phyloP scores from a whole-genome alignment of 2,888 invertebrate genomes.

The Leptopilina myrica region DNA sequence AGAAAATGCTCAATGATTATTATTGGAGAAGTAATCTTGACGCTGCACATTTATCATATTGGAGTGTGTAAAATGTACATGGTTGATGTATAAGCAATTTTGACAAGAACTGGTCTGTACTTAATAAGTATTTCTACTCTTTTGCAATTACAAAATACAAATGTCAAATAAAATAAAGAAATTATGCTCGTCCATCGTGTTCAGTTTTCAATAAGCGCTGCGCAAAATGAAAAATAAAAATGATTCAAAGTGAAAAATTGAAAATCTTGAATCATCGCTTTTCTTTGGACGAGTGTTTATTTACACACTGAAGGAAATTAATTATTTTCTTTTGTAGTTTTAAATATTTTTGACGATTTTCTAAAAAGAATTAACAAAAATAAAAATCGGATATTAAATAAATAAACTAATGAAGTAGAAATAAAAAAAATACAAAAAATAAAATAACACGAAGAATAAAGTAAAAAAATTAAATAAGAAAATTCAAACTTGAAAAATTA shows the following conservation, averaged over 20 bases:
- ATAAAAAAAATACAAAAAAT: too few species aligned
- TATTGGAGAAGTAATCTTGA: constrained; percentile 30
- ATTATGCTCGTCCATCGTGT: constrained; percentile 18
- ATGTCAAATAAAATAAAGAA: constrained; percentile 37
- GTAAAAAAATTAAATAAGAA: too few species aligned
- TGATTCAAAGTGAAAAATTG: not conserved
- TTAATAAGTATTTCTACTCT: constrained; percentile 35
- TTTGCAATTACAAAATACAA: not conserved
- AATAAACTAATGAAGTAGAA: too few species aligned
- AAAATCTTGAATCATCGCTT: not conserved
- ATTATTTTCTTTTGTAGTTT: too few species aligned
- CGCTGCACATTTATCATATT: constrained; percentile 25
- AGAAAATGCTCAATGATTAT: constrained; percentile 9
- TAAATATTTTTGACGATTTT: too few species aligned
- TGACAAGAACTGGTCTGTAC: constrained; percentile 33
- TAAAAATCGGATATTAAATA: too few species aligned
- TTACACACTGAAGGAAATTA: not conserved
- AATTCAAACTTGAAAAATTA: too few species aligned
- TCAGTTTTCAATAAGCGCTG: constrained; percentile 10
- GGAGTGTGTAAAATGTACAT: constrained; percentile 19
- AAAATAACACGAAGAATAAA: too few species aligned
- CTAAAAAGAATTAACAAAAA: too few species aligned
- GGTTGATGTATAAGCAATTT: constrained; percentile 6
- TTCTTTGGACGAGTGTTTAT: not conserved
- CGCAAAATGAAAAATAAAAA: not conserved